phyloP scores from a whole-genome alignment of 2,113 vertebrate species.

The Phycodurus eques region DNA sequence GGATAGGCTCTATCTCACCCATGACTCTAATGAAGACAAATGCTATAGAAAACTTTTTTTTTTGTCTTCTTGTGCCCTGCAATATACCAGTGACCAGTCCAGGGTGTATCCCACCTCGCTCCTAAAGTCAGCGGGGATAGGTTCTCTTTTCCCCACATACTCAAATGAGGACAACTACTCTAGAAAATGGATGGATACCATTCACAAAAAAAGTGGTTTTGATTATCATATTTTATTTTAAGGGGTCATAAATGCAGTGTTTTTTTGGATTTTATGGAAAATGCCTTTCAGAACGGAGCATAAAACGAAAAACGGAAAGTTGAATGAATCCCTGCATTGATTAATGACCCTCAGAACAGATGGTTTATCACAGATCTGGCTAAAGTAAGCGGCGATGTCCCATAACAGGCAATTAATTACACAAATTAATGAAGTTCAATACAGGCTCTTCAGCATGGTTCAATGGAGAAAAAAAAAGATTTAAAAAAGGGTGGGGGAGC shows the following conservation, averaged over 20 bases:
- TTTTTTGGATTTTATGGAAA: neutral
- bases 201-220: neutral
- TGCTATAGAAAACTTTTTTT: too few relatives aligned
- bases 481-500: too few relatives aligned
- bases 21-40: too few relatives aligned
- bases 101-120: too few relatives aligned
- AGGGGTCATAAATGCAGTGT: neutral
- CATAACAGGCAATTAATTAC: slow-evolving; percentile 68
- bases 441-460: slow-evolving; percentile 57
- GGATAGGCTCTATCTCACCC: too few relatives aligned
- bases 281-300: slow-evolving; percentile 12
- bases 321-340: slow-evolving; percentile 60
- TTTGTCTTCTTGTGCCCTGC: too few relatives aligned
- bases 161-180: neutral
- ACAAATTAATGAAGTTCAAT: slow-evolving; percentile 71
- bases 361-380: slow-evolving; percentile 69
- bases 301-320: slow-evolving; percentile 29
- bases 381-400: slow-evolving; percentile 65
- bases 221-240: neutral
- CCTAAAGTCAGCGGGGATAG: neutral
- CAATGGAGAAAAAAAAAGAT: slow-evolving; percentile 16
- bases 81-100: too few relatives aligned
- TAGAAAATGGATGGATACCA: neutral
- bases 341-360: slow-evolving; percentile 50
- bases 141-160: neutral